These are phyloP conservation scores for Colostygia pectinataria DNA, from an alignment of 2,888 invertebrate species.

Conservation along the genomic window DNA sequence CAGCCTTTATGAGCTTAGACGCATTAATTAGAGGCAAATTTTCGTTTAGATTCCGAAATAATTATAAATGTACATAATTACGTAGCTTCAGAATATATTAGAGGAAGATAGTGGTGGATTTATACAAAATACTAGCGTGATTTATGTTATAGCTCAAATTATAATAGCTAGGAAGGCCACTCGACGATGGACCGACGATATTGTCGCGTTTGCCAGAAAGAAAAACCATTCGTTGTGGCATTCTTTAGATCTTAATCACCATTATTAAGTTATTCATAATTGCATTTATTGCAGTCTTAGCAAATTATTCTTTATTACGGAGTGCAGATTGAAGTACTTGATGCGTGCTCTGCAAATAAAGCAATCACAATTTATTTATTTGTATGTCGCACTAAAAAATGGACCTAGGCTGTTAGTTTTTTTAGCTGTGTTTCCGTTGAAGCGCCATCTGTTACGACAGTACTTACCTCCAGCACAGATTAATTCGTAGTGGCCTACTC, in stretches of 20 bases:
- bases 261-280: too few relatives aligned
- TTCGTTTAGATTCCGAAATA: conserved; percentile 44
- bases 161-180: background rate
- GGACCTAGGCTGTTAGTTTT: background rate
- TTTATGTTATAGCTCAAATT: conserved; percentile 12
- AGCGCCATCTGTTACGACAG: conserved; percentile 19
- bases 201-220: too few relatives aligned
- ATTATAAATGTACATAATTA: conserved; percentile 56
- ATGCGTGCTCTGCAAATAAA: too few relatives aligned
- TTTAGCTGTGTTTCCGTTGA: conserved; percentile 3
- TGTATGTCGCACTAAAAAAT: too few relatives aligned
- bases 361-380: too few relatives aligned
- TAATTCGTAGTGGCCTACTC: background rate
- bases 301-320: too few relatives aligned
- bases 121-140: conserved; percentile 29
- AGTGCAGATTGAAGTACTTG: too few relatives aligned
- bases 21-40: conserved; percentile 36
- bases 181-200: too few relatives aligned
- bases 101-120: conserved; percentile 22
- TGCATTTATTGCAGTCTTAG: too few relatives aligned
- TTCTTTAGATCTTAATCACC: too few relatives aligned
- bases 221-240: too few relatives aligned
- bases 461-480: conserved; percentile 7
- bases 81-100: conserved; percentile 37
- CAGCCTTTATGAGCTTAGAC: conserved; percentile 20